phyloP scores from a whole-genome alignment of 2,797 vertebrate species.

The Siniperca obscura region DNA sequence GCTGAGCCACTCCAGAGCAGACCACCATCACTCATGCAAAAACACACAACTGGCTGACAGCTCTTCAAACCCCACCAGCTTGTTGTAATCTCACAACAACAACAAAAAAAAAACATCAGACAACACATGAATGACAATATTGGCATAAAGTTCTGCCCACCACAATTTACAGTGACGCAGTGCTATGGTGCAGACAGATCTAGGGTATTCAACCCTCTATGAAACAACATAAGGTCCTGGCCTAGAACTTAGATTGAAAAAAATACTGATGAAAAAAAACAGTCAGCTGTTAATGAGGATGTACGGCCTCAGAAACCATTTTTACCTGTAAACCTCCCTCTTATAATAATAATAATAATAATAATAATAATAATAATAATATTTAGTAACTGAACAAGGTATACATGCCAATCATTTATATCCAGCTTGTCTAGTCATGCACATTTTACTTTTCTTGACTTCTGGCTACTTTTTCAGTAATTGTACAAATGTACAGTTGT shows the following conservation, averaged over 20 bases:
- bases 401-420: background rate
- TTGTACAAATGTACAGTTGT: constrained; percentile 8
- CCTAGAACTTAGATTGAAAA: background rate
- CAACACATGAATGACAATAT: background rate
- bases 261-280: background rate
- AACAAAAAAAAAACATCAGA: background rate
- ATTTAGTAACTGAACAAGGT: background rate
- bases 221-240: background rate
- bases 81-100: background rate
- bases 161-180: background rate
- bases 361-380: background rate
- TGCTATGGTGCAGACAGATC: background rate
- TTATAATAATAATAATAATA: background rate
- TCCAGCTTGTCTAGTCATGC: background rate
- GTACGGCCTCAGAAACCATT: background rate
- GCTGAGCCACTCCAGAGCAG: constrained; percentile 26
- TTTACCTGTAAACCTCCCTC: background rate
- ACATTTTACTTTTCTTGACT: background rate
- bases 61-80: constrained; percentile 11
- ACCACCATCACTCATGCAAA: constrained; percentile 24
- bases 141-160: background rate
- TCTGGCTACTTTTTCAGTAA: background rate
- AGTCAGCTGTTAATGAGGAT: background rate
- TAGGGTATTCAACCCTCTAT: background rate
- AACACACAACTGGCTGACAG: constrained; percentile 18